Evolutionary conservation across 1,140 invertebrate species (phyloP).

Genomic region (Leptopilina clavipes): DNA sequence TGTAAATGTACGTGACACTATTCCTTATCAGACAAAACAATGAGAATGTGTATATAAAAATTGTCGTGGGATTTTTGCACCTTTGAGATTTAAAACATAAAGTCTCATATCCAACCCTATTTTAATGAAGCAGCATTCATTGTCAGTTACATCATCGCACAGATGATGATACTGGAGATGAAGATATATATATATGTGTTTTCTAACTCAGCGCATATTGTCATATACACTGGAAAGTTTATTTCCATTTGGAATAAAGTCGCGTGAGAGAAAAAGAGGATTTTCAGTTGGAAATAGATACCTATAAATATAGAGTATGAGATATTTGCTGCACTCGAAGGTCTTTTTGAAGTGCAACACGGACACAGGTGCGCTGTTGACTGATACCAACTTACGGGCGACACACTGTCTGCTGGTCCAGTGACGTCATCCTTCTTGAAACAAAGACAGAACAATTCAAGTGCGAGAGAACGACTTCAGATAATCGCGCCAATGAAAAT

Average conservation of each 20-base stretch:
- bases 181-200: no score
- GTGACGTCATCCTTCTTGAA: slow-evolving; percentile 52
- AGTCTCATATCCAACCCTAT: not conserved
- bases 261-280: slow-evolving; percentile 33
- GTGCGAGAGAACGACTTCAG: not conserved
- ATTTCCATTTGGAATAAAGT: not conserved
- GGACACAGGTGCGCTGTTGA: slow-evolving; percentile 43
- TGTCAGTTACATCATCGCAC: slow-evolving; percentile 56
- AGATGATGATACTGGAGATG: slow-evolving; percentile 56
- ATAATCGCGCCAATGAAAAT: not conserved
- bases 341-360: slow-evolving; percentile 22
- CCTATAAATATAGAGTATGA: no score
- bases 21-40: slow-evolving; percentile 26
- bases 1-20: slow-evolving; percentile 18
- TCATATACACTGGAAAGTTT: slow-evolving; percentile 48
- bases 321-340: no score
- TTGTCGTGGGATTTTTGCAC: slow-evolving; percentile 26
- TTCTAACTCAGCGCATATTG: slow-evolving; percentile 62
- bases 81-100: slow-evolving; percentile 13
- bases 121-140: slow-evolving; percentile 12
- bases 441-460: not conserved
- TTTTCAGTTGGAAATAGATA: slow-evolving; percentile 22
- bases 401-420: slow-evolving; percentile 61
- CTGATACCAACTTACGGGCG: slow-evolving; percentile 55
- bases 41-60: not conserved